phyloP scores from a whole-genome alignment of 2,113 vertebrate genomes.

The Nibea coibor region DNA sequence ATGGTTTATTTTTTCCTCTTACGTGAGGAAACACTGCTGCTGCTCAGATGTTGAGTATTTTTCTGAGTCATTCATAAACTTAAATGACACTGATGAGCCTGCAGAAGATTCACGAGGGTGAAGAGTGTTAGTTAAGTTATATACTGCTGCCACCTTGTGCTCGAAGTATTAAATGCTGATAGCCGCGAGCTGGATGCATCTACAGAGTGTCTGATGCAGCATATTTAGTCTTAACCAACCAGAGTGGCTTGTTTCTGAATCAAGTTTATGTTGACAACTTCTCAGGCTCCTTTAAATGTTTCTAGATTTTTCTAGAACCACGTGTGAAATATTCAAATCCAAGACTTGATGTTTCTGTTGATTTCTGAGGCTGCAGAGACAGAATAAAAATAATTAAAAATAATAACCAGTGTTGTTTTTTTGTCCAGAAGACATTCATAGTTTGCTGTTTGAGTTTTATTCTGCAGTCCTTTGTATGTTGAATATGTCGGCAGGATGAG shows the following conservation, averaged over 20 bases:
- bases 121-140: accelerated
- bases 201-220: background rate
- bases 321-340: background rate
- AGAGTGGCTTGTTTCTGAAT: background rate
- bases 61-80: background rate
- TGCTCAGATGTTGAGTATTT: too few species aligned
- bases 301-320: too few species aligned
- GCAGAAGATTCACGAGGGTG: accelerated
- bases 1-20: background rate
- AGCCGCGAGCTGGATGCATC: background rate
- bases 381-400: too few species aligned
- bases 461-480: too few species aligned
- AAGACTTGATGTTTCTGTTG: background rate
- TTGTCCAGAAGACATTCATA: too few species aligned
- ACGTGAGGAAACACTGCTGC: background rate
- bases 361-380: too few species aligned
- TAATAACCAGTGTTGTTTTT: too few species aligned
- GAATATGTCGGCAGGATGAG: background rate
- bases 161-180: background rate
- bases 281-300: background rate
- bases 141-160: constrained; percentile 57
- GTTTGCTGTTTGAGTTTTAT: too few species aligned
- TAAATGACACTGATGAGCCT: background rate
- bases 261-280: background rate
- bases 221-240: background rate